A percentile compares a stretch with the other conserved stretches of the same genome.
Conservation (phyloP, 2,888 invertebrate genomes). For the Chalcosyrphus nemorum region DNA sequence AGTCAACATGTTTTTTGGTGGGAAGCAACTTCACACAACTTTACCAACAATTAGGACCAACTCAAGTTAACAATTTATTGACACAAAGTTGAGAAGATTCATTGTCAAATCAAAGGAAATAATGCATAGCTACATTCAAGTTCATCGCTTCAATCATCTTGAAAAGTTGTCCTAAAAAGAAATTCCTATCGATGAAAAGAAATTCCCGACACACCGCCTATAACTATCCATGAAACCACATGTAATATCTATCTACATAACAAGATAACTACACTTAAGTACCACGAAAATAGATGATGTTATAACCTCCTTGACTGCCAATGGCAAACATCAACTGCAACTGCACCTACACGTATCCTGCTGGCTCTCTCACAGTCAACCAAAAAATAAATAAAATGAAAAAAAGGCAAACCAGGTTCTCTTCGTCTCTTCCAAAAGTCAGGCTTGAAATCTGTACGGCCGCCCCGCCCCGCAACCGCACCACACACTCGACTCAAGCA, state of each 20-base stretch:
- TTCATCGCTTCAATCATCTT: background rate
- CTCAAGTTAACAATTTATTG: no score
- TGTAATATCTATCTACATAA: slow-evolving; percentile 26
- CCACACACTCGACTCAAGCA: slow-evolving; percentile 51
- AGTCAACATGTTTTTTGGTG: no score
- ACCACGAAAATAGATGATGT: slow-evolving; percentile 54
- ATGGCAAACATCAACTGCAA: slow-evolving; percentile 67
- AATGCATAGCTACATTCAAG: no score
- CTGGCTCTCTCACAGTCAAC: slow-evolving; percentile 40
- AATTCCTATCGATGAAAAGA: slow-evolving; percentile 10
- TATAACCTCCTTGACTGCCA: slow-evolving; percentile 69
- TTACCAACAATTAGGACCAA: no score
- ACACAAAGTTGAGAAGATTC: no score
- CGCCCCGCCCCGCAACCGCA: background rate
- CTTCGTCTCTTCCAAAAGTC: slow-evolving; percentile 8
- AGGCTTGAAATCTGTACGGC: slow-evolving; percentile 51
- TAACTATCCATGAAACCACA: slow-evolving; percentile 3
- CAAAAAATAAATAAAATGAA: slow-evolving; percentile 33
- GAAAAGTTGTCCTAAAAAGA: background rate
- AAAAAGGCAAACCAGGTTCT: slow-evolving; percentile 55
- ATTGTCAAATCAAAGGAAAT: no score
- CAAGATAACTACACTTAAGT: slow-evolving; percentile 26
- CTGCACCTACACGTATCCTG: slow-evolving; percentile 60
- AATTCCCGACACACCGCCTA: slow-evolving; percentile 7
- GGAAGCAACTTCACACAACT: no score